Evolutionary conservation across 2,113 vertebrate species (phyloP), one percentile per base, ranked within the genome.

Genomic region (Sorex fumeus): DNA sequence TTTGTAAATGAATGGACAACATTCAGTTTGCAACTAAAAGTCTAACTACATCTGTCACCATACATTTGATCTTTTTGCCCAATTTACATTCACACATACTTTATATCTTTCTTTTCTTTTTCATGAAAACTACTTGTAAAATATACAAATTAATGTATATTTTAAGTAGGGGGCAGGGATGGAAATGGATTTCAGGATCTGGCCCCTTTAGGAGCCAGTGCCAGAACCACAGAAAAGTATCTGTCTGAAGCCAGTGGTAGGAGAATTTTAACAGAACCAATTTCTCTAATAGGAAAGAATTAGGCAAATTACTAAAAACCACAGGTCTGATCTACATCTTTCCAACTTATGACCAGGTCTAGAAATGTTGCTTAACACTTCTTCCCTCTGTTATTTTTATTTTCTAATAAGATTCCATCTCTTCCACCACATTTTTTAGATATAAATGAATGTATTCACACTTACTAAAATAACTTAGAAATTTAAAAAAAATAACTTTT

Each of bases 271-370:
- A 84, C 40, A 67, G 25, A 80, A 64, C 60, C 57, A 43, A 25
- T 76, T 57, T 77, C 16, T 64, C 53, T 81, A 87, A 67, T 79
- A 8, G 19, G 53, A 28, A 85, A 60, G 40, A 93, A 66, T 81
- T 83, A 81, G 25, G 70, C 70, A 75, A 76, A 21, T 50, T 47
- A 71, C 67, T 57, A 34, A 90, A 93, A 90, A 53, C n/a, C 92
- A 79, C 30, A 84, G 10, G 10, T 7, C 47, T 79, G 11, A 75
- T 18, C n/a, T 69, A 90, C 43, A 84, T 36, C 60, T 93, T 69
- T 81, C 28, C 79, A 84, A 78, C 10, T 43, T 67, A 76, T 0
- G 34, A n/a, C 28, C 71, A 43, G 32, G 72, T 92, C 60, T 64
- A 69, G 34, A 79, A 94, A 85, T 69, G 3, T 43, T 88, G 30